Base-by-base conservation (phyloP, 1,140 invertebrate species). In the Halictus rubicundus region DNA sequence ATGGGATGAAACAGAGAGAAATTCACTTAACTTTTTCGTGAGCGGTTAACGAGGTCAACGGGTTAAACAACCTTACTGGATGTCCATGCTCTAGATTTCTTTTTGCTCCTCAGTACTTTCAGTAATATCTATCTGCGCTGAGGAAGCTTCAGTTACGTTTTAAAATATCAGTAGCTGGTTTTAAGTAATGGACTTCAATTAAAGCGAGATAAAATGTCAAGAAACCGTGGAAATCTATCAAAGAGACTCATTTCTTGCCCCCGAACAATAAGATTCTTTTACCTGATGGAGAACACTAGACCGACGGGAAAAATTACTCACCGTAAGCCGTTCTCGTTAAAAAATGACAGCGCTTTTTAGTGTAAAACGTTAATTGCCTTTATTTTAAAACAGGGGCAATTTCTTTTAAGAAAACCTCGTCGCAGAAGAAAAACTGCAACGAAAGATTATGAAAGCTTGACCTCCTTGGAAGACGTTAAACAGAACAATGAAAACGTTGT, bases 21-120 rank as follows among this genome's bases (percentile, higher is more conserved):
- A 76, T 80, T 80, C 78, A 57, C 78, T 80, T 76, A 76, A 80
- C 78, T 75, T 80, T 82, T 74, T 80, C 70, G 65, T 73, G 46
- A 57, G 16, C 70, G 78, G 63, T 78, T 81, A 81, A 78, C 75
- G 80, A 72, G 80, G 80, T 81, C 80, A 81, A 81, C 68, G 68
- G 80, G 75, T 78, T 78, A 81, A 78, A 78, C 68, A 81, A 81
- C 80, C 68, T 81, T 77, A 49, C 65, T 57, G 37, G 76, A 78
- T 78, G 60, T 78, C 76, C 64, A 70, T 77, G 75, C 68, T 71
- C 68, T 54, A 70, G 74, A 70, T 78, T 68, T 68, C 68, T 68
- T 78, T 81, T 76, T 81, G 70, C 52, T 68, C 0, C 10, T 8
- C 37, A 60, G 61, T 52, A 71, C 80, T 78, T 71, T 42, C 27